A percentile compares a stretch with the other conserved stretches of the same genome.
These are phyloP conservation scores for Molossus molossus DNA, from an alignment of 2,797 vertebrate genomes.

Conservation along the genomic window DNA sequence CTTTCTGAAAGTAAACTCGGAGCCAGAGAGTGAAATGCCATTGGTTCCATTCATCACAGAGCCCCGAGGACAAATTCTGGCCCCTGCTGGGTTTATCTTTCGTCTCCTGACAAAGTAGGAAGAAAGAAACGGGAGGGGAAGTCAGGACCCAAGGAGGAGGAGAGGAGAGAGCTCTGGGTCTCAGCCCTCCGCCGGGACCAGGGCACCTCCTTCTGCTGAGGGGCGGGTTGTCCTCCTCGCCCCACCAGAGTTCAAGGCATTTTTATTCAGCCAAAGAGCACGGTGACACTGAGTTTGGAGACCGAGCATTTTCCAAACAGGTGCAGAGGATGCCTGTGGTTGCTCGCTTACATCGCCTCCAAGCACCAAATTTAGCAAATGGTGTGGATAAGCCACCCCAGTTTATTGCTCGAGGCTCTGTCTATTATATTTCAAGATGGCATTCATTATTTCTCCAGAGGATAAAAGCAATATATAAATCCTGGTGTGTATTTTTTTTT, in stretches of 20 bases:
- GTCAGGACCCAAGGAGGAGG: neutral
- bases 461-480: neutral
- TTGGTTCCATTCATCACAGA: neutral
- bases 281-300: accelerated
- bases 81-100: neutral
- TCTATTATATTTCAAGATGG: neutral
- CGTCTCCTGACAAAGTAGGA: neutral
- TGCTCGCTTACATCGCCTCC: too few relatives aligned
- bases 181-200: accelerated
- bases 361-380: neutral
- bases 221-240: neutral
- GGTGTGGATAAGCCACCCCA: accelerated
- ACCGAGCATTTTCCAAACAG: neutral
- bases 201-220: accelerated
- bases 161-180: neutral
- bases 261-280: neutral
- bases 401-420: neutral
- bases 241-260: neutral
- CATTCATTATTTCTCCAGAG: neutral
- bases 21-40: neutral
- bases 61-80: neutral
- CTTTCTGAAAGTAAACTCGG: constrained; percentile 45
- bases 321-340: accelerated
- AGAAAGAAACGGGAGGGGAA: neutral
- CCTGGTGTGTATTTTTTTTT: too few relatives aligned